Base-by-base conservation (phyloP, 2,888 invertebrate species). In the Caenorhabditis drosophilae region DNA sequence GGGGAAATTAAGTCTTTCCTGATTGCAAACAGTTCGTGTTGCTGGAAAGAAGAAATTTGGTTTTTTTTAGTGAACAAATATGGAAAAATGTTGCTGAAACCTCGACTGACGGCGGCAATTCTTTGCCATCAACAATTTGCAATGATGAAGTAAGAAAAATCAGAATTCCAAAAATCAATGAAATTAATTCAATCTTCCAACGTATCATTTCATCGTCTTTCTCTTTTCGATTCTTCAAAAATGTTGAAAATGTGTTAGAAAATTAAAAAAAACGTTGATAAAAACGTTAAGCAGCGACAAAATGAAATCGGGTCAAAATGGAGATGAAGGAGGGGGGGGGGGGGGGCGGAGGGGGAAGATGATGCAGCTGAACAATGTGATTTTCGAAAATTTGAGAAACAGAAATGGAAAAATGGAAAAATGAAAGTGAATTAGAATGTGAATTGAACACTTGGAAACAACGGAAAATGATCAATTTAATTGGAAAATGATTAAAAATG, bases 1-100 rank as follows among this genome's bases (percentile, higher is more conserved):
- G 80, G 75, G 27, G 78, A 75, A 15, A 69, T 42, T 22, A 55
- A 50, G 52, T 75, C 76, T 49, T 76, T 76, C 31, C 58, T 49
- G 25, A 79, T 78, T 18, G 66, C 63, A 52, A 79, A 79, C 38
- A 63, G 31, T 50, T 54, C 57, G 41, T 58, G 54, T 50, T 58
- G 59, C 46, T 59, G 22, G n/a, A n/a, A n/a, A n/a, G n/a, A n/a
- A n/a, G n/a, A 35, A 18, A 38, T 6, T 31, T 12, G 31, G 31
- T 9, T 9, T 31, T 31, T 31, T 31, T 31, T 31, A 6, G 12
- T 9, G 12, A 6, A 31, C 6, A 31, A 31, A 31, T 31, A 6
- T 31, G 6, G 12, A 31, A 38, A 6, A 38, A 38, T 6, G 6
- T 16, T n/a, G n/a, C 6, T 16, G 38, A 38, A 16, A 38, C 38